Conservation (phyloP, 2,113 vertebrate genomes). For the Embiotoca jacksoni region DNA sequence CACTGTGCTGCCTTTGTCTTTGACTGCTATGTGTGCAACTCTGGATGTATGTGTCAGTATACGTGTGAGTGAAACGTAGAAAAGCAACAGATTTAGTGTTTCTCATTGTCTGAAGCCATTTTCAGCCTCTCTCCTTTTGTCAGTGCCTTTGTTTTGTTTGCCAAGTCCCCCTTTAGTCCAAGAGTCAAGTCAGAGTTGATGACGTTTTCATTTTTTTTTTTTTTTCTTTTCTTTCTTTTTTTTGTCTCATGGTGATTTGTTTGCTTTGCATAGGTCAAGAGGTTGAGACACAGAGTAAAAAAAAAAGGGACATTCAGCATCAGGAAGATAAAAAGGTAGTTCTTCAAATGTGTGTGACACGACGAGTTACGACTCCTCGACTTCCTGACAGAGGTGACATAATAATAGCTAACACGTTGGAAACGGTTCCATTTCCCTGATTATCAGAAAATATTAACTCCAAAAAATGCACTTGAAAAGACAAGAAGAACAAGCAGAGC, state of each 20-base stretch:
- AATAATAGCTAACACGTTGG: constrained; percentile 83
- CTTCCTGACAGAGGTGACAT: constrained; percentile 84
- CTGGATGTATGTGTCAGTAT: constrained; percentile 83
- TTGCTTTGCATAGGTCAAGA: constrained; percentile 86
- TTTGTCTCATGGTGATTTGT: constrained; percentile 76
- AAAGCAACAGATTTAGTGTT: constrained; percentile 76
- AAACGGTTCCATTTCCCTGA: constrained; percentile 97
- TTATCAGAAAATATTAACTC: constrained; percentile 84
- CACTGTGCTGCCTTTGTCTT: constrained; percentile 83
- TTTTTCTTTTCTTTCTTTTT: constrained; percentile 51
- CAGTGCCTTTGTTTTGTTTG: constrained; percentile 77
- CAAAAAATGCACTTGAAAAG: constrained; percentile 79
- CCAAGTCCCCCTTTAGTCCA: constrained; percentile 74
- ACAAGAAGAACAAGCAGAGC: constrained; percentile 79
- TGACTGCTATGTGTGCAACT: constrained; percentile 73
- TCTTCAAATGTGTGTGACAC: constrained; percentile 82
- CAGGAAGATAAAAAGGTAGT: constrained; percentile 86
- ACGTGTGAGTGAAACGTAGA: constrained; percentile 62
- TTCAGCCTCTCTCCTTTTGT: constrained; percentile 69
- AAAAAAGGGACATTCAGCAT: constrained; percentile 90
- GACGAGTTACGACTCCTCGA: constrained; percentile 86
- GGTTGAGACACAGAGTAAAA: constrained; percentile 77
- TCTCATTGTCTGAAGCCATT: constrained; percentile 75
- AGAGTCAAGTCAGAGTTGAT: constrained; percentile 75
- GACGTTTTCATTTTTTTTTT: constrained; percentile 73